Evolutionary conservation across 2,113 vertebrate genomes (phyloP), one percentile per base, ranked within the genome.

Genomic region (Speoplatyrhinus poulsoni): DNA sequence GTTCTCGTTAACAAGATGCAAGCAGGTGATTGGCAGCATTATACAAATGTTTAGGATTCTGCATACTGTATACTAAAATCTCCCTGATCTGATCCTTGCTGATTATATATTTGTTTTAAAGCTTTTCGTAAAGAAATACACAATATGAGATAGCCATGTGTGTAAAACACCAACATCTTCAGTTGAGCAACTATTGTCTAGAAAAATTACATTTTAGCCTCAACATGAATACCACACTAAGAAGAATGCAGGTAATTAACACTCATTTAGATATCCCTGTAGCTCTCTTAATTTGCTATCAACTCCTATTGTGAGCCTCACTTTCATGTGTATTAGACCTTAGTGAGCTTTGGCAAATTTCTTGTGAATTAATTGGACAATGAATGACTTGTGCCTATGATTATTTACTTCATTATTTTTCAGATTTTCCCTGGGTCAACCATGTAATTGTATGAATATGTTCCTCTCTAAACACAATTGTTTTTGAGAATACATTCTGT

Each of bases 331-430:
- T 55, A 55, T 5, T 12, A 8, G 46, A 58, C 65, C 12, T 9
- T 3, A 12, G 15, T 62, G 49, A 60, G 61, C 56, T 67, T 65
- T 64, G 72, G 70, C 32, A 33, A 61, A 61, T 62, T 68, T 65
- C 17, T 11, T 72, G 57, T 70, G 71, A 70, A 80, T 76, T 83
- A 80, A 73, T 77, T 77, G 73, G 73, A 67, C 73, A 72, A 65
- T 74, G 64, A 74, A 80, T 74, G 56, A 48, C 70, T 83, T 80
- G 72, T 74, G 77, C 75, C 67, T 12, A 76, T 46, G 73, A 77
- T 83, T 65, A 71, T 64, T 63, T 77, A 74, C 60, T 73, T 48
- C 73, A 72, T 73, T 77, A 76, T 76, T 58, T 67, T 15, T 73
- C 65, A 59, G 68, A 70, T 79, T 70, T 48, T n/a, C 36, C 36